Evolutionary conservation across 2,888 invertebrate species (phyloP).

Genomic region (Macrostomum cliftonense): DNA sequence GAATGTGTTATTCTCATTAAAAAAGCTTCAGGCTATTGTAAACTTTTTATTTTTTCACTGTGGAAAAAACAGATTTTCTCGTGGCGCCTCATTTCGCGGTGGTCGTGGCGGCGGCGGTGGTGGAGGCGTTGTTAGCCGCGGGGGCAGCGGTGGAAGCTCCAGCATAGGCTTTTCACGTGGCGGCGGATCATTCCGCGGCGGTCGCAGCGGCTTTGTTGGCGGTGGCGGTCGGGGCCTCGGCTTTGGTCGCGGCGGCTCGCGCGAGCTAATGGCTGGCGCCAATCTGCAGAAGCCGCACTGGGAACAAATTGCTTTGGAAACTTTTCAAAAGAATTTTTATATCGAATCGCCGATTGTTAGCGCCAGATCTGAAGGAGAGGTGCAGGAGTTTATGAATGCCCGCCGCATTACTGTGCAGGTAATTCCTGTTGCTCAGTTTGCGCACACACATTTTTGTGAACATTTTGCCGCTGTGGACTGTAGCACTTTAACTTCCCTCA

Average conservation of each 20-base stretch:
- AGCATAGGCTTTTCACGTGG: too few relatives aligned
- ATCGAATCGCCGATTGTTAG: conserved; percentile 57
- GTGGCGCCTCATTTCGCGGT: conserved; percentile 10
- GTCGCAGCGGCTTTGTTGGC: conserved; percentile 13
- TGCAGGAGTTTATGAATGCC: conserved; percentile 56
- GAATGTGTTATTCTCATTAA: too few relatives aligned
- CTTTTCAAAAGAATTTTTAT: conserved; percentile 79
- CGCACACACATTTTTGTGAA: too few relatives aligned
- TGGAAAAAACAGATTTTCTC: too few relatives aligned
- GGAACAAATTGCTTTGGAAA: conserved; percentile 57
- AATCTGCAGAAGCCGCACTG: conserved; percentile 64
- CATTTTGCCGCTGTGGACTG: too few relatives aligned
- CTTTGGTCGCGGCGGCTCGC: conserved; percentile 8
- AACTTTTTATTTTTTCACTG: too few relatives aligned
- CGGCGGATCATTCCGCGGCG: conserved; percentile 8
- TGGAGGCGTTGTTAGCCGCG: too few relatives aligned
- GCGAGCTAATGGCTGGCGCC: conserved; percentile 44
- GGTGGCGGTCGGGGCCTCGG: conserved; percentile 1
- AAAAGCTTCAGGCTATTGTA: too few relatives aligned
- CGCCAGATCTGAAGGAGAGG: conserved; percentile 46
- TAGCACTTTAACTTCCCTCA: too few relatives aligned
- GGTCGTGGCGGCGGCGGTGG: too few relatives aligned
- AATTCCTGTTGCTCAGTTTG: too few relatives aligned
- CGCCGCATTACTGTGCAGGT: conserved; percentile 59
- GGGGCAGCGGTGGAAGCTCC: too few relatives aligned